Percentiles rank a stretch among this genome's conserved stretches.
phyloP scores from a whole-genome alignment of 2,888 invertebrate genomes.

The Lycaena phlaeas region DNA sequence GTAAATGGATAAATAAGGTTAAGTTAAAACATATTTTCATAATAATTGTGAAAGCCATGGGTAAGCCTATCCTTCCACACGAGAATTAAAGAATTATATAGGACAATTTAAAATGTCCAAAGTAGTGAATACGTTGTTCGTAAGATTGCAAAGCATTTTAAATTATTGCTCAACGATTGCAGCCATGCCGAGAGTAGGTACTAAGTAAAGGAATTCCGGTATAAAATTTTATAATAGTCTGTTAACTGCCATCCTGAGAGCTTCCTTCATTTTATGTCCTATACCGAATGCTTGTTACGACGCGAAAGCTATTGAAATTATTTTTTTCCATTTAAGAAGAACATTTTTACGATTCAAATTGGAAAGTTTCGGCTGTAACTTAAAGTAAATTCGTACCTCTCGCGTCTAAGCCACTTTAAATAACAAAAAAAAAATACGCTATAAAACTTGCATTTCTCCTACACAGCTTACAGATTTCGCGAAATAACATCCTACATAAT shows the following conservation, averaged over 20 bases:
- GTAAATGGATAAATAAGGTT: too few species aligned
- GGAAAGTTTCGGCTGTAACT: too few species aligned
- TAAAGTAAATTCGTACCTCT: too few species aligned
- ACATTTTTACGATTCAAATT: neutral
- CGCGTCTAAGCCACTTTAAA: too few species aligned
- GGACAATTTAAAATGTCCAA: slow-evolving; percentile 3
- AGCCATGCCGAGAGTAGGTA: slow-evolving; percentile 20
- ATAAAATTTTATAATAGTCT: slow-evolving; percentile 30
- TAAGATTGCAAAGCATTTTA: slow-evolving; percentile 24
- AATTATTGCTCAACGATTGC: slow-evolving; percentile 22
- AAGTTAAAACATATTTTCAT: too few species aligned
- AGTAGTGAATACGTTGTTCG: slow-evolving; percentile 12
- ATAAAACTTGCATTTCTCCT: too few species aligned
- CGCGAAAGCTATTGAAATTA: slow-evolving; percentile 18
- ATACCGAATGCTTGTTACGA: slow-evolving; percentile 23
- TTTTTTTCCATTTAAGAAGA: slow-evolving; percentile 19
- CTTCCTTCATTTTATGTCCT: slow-evolving; percentile 22
- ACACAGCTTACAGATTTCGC: too few species aligned
- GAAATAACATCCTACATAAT: too few species aligned
- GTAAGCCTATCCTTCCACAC: too few species aligned
- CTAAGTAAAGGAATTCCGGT: slow-evolving; percentile 25
- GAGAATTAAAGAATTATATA: too few species aligned
- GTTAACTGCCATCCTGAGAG: slow-evolving; percentile 28
- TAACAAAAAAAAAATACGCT: too few species aligned
- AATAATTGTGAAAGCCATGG: too few species aligned